These are phyloP conservation scores for Lasioglossum figueresi DNA, from an alignment of 2,888 invertebrate genomes.

Conservation along the genomic window DNA sequence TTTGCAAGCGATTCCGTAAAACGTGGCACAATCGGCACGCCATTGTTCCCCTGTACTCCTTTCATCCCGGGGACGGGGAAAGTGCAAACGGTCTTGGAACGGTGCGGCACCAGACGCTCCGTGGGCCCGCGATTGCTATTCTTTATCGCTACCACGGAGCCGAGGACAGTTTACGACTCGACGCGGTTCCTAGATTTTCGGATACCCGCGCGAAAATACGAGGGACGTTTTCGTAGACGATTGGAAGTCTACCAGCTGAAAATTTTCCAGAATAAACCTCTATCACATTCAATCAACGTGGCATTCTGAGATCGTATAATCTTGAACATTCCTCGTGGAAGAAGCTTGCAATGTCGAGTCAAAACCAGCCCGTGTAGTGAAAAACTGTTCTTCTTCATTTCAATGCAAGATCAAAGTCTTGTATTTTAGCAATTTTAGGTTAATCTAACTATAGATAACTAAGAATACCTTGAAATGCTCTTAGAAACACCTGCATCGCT, in stretches of 20 bases:
- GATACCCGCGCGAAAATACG: background rate
- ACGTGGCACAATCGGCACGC: conserved; percentile 70
- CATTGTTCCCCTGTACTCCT: conserved; percentile 62
- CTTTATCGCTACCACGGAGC: background rate
- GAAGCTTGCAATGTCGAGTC: background rate
- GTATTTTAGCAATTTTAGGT: no score
- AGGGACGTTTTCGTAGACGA: background rate
- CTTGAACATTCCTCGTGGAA: background rate
- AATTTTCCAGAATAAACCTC: background rate
- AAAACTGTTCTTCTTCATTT: no score
- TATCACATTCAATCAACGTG: background rate
- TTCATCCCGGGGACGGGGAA: conserved; percentile 32
- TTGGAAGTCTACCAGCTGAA: background rate
- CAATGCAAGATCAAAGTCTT: no score
- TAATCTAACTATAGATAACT: no score
- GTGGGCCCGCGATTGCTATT: background rate
- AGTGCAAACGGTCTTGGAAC: conserved; percentile 23
- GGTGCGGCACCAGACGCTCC: background rate
- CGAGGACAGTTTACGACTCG: background rate
- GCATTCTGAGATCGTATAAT: background rate
- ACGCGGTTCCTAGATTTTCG: background rate
- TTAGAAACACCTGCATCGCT: no score
- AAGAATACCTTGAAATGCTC: no score
- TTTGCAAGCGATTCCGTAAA: conserved; percentile 71
- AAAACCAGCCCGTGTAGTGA: no score